Percentiles rank a stretch among this genome's conserved stretches.
Evolutionary conservation across 2,113 vertebrate species (phyloP).

Genomic region (Aplodontia rufa): DNA sequence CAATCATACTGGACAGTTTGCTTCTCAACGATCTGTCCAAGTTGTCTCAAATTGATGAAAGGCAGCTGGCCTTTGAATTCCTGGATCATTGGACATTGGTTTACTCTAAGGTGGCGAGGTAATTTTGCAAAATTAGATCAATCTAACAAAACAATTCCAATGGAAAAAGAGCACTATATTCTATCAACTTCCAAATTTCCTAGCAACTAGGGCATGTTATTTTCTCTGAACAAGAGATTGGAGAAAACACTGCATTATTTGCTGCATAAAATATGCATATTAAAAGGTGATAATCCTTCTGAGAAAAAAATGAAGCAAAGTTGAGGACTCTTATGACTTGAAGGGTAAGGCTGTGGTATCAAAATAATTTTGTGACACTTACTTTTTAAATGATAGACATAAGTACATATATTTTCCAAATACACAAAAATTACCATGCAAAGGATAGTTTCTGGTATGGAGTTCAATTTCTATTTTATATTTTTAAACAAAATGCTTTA

Average conservation of each 20-base stretch:
- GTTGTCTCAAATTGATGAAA: neutral
- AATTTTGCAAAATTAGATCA: neutral
- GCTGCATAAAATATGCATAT: neutral
- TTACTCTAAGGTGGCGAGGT: neutral
- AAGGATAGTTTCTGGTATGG: neutral
- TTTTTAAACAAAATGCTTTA: neutral
- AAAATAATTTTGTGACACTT: neutral
- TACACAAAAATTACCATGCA: no score
- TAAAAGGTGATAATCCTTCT: neutral
- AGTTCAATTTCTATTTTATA: neutral
- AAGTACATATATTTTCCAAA: no score
- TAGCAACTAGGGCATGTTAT: neutral
- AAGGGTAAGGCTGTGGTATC: neutral
- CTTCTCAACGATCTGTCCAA: neutral
- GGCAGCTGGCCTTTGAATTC: neutral
- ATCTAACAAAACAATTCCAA: neutral
- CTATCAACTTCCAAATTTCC: neutral
- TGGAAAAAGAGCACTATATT: neutral
- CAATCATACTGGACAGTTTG: neutral
- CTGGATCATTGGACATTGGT: accelerated
- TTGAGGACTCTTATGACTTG: neutral
- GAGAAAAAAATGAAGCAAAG: neutral
- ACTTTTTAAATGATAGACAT: neutral
- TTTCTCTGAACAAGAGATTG: neutral
- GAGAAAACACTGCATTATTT: neutral